Evolutionary conservation across 2,888 invertebrate species (phyloP).

Genomic region (Drosophila nigricruria): DNA sequence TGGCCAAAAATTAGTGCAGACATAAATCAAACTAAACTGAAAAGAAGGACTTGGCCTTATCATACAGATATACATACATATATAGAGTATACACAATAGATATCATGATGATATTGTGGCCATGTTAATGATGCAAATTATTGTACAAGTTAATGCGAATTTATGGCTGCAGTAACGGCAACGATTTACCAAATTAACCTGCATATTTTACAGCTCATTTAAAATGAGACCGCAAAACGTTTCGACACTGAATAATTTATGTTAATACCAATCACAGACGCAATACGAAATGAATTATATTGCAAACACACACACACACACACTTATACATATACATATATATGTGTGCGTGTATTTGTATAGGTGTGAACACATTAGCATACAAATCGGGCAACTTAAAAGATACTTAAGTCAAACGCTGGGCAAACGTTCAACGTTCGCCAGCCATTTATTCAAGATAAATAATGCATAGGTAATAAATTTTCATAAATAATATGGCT

Average conservation of each 20-base stretch:
- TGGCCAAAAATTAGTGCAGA: constrained; percentile 59
- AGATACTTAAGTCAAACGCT: constrained; percentile 53
- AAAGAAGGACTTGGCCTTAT: constrained; percentile 11
- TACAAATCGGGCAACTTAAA: constrained; percentile 57
- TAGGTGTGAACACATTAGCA: constrained; percentile 46
- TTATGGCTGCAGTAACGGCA: constrained; percentile 54
- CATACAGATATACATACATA: not conserved
- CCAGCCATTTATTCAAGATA: constrained; percentile 35
- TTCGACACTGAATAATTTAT: constrained; percentile 70
- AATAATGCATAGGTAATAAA: constrained; percentile 56
- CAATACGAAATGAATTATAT: constrained; percentile 56
- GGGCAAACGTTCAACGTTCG: not conserved
- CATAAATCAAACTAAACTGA: constrained; percentile 46
- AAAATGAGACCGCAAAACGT: constrained; percentile 59
- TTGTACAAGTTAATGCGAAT: constrained; percentile 67
- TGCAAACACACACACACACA: constrained; percentile 20
- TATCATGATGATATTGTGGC: constrained; percentile 16
- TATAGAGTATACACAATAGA: constrained; percentile 4
- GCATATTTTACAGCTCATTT: constrained; percentile 65
- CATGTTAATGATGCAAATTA: constrained; percentile 54
- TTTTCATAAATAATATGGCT: constrained; percentile 40
- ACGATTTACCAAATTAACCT: constrained; percentile 57
- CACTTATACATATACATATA: not conserved
- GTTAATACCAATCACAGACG: constrained; percentile 63
- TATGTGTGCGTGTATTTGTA: not conserved